Percentiles rank a stretch among this genome's conserved stretches.
Conservation (phyloP, 2,113 vertebrate species). For the Butorides virescens region DNA sequence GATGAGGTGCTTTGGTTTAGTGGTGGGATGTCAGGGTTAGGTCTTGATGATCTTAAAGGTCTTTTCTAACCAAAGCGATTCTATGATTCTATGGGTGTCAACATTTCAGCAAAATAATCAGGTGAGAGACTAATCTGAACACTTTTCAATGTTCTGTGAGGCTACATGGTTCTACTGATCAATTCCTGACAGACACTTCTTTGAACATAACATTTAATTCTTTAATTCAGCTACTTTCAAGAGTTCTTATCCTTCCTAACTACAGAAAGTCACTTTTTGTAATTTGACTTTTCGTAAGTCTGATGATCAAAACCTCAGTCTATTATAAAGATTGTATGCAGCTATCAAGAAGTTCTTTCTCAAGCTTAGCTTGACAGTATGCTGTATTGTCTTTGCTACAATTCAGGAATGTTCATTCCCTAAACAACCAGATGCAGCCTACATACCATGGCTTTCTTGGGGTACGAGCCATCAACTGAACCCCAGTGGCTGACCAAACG, state of each 20-base stretch:
- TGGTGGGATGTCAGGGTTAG: too few species aligned
- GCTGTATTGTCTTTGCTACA: not conserved
- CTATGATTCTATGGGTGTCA: not conserved
- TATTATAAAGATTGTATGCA: not conserved
- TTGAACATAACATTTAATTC: not conserved
- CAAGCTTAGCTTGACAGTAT: not conserved
- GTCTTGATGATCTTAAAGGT: too few species aligned
- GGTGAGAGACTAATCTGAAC: not conserved
- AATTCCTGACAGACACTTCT: not conserved
- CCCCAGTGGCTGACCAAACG: not conserved
- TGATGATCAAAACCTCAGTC: not conserved
- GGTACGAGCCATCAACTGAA: not conserved
- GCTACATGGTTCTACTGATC: not conserved
- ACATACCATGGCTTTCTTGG: not conserved
- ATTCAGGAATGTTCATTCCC: not conserved
- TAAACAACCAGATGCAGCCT: not conserved
- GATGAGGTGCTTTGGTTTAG: too few species aligned
- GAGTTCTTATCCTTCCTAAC: not conserved
- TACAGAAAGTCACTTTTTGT: not conserved
- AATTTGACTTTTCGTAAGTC: not conserved
- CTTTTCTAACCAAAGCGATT: too few species aligned
- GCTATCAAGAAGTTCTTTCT: not conserved
- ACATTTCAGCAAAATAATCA: not conserved
- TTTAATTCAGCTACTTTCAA: not conserved
- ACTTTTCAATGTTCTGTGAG: accelerated